These are phyloP conservation scores for Aegithalos caudatus DNA, from an alignment of 2,113 vertebrate genomes.

Conservation along the genomic window DNA sequence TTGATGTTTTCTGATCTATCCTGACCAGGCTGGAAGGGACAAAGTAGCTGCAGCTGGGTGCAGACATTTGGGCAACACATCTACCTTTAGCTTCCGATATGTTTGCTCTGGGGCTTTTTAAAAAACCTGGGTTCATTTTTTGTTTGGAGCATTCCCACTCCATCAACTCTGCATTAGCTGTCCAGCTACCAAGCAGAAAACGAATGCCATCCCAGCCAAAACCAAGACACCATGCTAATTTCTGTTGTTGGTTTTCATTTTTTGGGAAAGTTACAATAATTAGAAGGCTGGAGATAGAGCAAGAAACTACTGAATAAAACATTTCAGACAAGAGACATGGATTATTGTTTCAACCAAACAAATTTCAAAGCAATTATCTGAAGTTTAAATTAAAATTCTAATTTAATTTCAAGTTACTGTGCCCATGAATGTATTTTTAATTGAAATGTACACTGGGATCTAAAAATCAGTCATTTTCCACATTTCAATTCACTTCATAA, in stretches of 20 bases:
- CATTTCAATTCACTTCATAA: not conserved
- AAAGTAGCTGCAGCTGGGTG: not conserved
- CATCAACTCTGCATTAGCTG: not conserved
- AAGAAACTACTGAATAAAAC: not conserved
- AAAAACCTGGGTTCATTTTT: not conserved
- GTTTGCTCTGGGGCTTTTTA: not conserved
- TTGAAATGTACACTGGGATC: not conserved
- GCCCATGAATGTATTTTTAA: not conserved
- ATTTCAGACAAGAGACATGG: not conserved
- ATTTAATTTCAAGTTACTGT: not conserved
- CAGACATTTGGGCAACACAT: not conserved
- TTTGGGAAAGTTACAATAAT: not conserved
- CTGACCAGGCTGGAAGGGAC: not conserved
- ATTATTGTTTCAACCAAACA: not conserved
- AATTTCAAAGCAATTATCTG: not conserved
- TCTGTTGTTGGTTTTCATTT: not conserved
- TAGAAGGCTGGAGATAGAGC: not conserved
- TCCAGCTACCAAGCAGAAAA: not conserved
- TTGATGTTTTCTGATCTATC: not conserved
- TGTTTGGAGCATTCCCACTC: not conserved
- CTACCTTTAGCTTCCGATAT: not conserved
- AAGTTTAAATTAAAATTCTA: not conserved
- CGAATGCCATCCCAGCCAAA: not conserved
- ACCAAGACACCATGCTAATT: not conserved
- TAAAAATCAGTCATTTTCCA: not conserved